Conservation (phyloP, 2,113 vertebrate genomes). For the Leptodactylus fuscus region DNA sequence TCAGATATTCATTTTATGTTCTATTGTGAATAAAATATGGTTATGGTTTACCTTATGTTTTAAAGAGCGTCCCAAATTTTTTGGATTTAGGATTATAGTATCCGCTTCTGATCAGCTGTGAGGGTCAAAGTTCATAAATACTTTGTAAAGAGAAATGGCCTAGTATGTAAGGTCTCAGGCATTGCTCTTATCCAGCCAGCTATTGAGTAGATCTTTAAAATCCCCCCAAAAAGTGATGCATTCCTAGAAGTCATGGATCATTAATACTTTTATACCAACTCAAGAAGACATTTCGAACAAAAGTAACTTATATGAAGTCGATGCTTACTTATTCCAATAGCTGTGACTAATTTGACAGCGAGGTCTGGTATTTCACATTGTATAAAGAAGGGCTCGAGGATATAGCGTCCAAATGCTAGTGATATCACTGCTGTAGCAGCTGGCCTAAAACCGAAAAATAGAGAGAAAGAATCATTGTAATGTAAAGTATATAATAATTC, state of each 20-base stretch:
- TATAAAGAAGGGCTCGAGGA: constrained; percentile 95
- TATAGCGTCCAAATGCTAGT: constrained; percentile 92
- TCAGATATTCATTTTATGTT: too few relatives aligned
- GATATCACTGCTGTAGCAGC: constrained; percentile 91
- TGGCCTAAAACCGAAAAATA: constrained; percentile 76
- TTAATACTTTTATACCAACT: background rate
- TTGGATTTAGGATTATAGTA: too few relatives aligned
- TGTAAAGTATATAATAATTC: constrained; percentile 49
- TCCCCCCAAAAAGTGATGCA: background rate
- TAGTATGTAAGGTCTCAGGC: background rate
- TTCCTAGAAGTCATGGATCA: background rate
- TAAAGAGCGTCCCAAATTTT: too few relatives aligned
- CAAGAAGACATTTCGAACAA: background rate
- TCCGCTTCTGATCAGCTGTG: too few relatives aligned
- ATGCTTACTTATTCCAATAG: constrained; percentile 91
- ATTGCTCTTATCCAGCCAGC: background rate
- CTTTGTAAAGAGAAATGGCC: background rate
- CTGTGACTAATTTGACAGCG: constrained; percentile 88
- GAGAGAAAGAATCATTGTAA: constrained; percentile 52
- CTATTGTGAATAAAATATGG: too few relatives aligned
- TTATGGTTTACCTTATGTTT: too few relatives aligned
- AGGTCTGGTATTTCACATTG: constrained; percentile 88
- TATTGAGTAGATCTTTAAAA: too few relatives aligned
- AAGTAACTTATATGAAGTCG: constrained; percentile 7
- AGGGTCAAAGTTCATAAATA: background rate